These are phyloP conservation scores for Cuculus canorus DNA, from an alignment of 2,797 vertebrate genomes.

Conservation along the genomic window DNA sequence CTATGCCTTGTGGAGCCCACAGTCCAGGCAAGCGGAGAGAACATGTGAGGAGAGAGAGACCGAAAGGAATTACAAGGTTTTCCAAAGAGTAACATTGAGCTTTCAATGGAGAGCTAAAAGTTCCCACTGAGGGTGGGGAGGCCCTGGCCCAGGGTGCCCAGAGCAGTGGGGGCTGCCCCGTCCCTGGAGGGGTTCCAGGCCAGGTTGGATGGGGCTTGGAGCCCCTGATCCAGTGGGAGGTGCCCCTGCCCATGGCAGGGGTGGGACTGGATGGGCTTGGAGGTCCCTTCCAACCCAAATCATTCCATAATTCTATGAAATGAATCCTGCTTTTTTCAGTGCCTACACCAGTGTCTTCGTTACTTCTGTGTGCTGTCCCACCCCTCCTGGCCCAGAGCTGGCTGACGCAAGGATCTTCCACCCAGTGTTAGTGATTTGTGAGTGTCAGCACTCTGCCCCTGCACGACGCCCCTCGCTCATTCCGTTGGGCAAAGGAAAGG, in stretches of 20 bases:
- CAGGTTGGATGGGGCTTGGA: too few species aligned
- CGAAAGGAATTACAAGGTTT: neutral
- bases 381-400: neutral
- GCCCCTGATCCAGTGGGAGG: too few species aligned
- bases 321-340: neutral
- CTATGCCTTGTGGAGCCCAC: neutral
- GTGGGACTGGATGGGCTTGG: too few species aligned
- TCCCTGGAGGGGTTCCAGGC: too few species aligned
- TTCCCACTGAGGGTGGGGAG: too few species aligned
- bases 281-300: too few species aligned
- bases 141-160: too few species aligned
- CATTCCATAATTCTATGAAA: neutral
- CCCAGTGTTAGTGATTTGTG: accelerated
- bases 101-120: neutral
- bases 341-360: neutral
- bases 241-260: too few species aligned
- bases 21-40: too few species aligned
- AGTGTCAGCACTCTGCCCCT: accelerated
- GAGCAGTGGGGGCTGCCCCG: too few species aligned
- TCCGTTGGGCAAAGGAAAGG: neutral
- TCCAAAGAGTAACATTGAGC: neutral
- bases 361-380: accelerated
- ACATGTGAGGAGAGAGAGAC: neutral
- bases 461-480: accelerated
- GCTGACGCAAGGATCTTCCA: accelerated